Conservation (phyloP, 2,113 vertebrate genomes). For the Axis porcinus region DNA sequence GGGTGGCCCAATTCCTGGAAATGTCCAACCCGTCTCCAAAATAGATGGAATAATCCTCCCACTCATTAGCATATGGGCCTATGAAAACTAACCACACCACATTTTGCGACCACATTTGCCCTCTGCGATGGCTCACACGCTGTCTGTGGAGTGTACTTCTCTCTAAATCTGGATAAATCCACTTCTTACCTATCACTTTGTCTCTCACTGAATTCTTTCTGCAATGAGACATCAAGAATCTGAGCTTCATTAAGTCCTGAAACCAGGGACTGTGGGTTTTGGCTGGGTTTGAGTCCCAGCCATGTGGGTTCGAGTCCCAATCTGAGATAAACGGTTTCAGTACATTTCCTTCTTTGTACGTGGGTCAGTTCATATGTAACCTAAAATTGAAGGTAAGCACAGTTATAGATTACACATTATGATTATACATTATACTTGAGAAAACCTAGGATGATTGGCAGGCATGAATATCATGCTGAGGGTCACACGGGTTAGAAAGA, state of each 20-base stretch:
- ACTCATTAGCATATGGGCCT: not conserved
- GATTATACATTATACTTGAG: not conserved
- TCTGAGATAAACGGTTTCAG: not conserved
- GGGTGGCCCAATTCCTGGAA: not conserved
- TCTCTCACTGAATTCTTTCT: not conserved
- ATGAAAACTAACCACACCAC: not conserved
- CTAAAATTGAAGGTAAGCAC: not conserved
- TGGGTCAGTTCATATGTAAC: not conserved
- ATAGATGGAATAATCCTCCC: not conserved
- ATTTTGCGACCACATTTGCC: not conserved
- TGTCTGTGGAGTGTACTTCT: not conserved
- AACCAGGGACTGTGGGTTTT: not conserved
- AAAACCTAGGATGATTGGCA: not conserved
- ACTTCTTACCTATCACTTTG: not conserved
- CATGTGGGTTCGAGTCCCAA: not conserved
- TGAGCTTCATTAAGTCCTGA: not conserved
- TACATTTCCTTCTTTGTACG: not conserved
- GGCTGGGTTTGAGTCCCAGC: not conserved
- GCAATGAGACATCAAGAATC: not conserved
- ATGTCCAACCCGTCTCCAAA: not conserved
- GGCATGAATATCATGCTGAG: not conserved
- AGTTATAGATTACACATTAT: not conserved
- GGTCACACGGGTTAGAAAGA: not conserved
- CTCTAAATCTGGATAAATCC: not conserved
- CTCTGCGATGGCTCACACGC: fast-evolving